These are phyloP conservation scores for Euura lappo DNA, from an alignment of 1,140 invertebrate genomes.

Conservation along the genomic window DNA sequence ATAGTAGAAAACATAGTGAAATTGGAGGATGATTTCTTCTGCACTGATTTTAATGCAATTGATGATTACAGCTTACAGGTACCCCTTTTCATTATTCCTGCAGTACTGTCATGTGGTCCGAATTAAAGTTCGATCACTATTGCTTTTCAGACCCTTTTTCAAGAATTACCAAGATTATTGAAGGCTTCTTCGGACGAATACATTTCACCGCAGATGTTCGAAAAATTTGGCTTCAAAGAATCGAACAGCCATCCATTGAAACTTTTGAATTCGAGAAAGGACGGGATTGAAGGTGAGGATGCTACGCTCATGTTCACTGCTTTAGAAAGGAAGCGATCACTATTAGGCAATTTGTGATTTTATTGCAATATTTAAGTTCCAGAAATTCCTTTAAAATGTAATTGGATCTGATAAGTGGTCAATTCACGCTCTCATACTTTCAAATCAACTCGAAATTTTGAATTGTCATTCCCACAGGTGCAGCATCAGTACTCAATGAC, in stretches of 20 bases:
- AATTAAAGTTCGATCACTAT: conserved; percentile 56
- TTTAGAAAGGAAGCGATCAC: no score
- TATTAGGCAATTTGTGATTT: conserved; percentile 38
- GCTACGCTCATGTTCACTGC: conserved; percentile 36
- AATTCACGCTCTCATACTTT: no score
- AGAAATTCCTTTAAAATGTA: no score
- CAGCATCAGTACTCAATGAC: conserved; percentile 35
- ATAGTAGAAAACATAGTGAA: conserved; percentile 60
- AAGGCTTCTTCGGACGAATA: conserved; percentile 67
- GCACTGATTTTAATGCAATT: conserved; percentile 54
- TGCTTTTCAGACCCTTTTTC: conserved; percentile 64
- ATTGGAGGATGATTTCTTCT: conserved; percentile 68
- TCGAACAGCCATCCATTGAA: conserved; percentile 27
- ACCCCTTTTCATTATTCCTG: conserved; percentile 9
- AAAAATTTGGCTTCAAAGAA: conserved; percentile 26
- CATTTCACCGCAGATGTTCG: conserved; percentile 56
- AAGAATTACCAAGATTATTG: conserved; percentile 64
- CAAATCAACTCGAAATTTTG: not conserved
- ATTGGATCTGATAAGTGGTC: no score
- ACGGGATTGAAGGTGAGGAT: conserved; percentile 12
- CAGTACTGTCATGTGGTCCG: conserved; percentile 26
- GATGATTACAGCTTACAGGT: conserved; percentile 14
- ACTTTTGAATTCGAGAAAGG: conserved; percentile 7
- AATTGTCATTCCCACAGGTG: conserved; percentile 26
- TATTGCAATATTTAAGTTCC: conserved; percentile 28